Conservation (phyloP, 2,888 invertebrate genomes). For the Limenitis camilla region DNA sequence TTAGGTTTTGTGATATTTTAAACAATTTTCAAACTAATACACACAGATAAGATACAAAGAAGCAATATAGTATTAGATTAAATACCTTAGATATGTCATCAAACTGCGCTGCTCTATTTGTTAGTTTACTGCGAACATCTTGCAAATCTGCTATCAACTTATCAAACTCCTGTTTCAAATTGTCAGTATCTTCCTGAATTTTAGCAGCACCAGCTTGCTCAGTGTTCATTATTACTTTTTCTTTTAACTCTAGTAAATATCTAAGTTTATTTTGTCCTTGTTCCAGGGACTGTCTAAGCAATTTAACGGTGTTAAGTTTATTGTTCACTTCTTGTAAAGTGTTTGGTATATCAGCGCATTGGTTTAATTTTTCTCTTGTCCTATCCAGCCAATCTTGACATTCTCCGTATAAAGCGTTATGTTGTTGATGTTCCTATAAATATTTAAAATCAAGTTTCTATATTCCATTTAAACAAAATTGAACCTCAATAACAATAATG, state of each 20-base stretch:
- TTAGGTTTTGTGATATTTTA: no score
- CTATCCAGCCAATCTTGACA: constrained; percentile 95
- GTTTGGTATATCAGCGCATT: constrained; percentile 86
- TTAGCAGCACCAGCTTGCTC: constrained; percentile 90
- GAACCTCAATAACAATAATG: background rate
- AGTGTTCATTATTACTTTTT: constrained; percentile 94
- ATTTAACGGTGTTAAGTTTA: constrained; percentile 89
- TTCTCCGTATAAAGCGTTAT: constrained; percentile 92
- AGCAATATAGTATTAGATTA: constrained; percentile 1
- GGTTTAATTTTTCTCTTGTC: constrained; percentile 88
- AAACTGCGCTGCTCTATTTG: constrained; percentile 83
- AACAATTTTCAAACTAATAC: no score
- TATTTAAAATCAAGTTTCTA: background rate
- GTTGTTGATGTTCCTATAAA: constrained; percentile 91
- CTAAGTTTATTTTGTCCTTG: constrained; percentile 83
- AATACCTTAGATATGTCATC: constrained; percentile 88
- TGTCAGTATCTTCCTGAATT: constrained; percentile 94
- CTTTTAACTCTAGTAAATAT: constrained; percentile 91
- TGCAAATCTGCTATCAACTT: constrained; percentile 87
- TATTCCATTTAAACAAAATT: background rate
- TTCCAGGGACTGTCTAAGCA: constrained; percentile 91
- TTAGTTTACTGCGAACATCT: constrained; percentile 83
- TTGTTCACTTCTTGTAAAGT: constrained; percentile 88
- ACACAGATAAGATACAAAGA: no score
- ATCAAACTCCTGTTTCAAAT: constrained; percentile 91